These are phyloP conservation scores for Andrena dorsata DNA, from an alignment of 2,888 invertebrate genomes.

Conservation along the genomic window DNA sequence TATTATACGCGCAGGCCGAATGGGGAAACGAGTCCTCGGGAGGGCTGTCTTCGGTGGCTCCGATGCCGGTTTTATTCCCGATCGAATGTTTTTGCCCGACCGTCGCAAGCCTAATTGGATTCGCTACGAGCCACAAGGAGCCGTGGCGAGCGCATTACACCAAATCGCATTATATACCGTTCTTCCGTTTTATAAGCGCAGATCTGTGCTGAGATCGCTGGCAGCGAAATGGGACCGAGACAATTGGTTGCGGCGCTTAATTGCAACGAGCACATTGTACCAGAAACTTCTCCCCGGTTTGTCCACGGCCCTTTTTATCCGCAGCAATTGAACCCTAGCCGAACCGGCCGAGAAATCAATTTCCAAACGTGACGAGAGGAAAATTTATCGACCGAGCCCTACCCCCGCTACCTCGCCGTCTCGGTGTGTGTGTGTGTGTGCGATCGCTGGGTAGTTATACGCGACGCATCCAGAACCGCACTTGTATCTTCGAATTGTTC, in stretches of 20 bases:
- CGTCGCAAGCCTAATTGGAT: conserved; percentile 79
- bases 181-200: conserved; percentile 36
- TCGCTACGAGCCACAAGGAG: conserved; percentile 65
- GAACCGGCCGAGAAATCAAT: conserved; percentile 4
- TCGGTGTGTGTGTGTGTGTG: neutral
- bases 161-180: conserved; percentile 50
- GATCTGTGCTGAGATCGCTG: conserved; percentile 5
- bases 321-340: neutral
- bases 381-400: conserved; percentile 2
- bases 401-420: neutral
- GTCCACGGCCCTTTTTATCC: conserved; percentile 1
- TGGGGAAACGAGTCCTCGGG: conserved; percentile 60
- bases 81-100: conserved; percentile 79
- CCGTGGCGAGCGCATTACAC: conserved; percentile 52
- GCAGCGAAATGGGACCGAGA: conserved; percentile 8
- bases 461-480: neutral
- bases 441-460: neutral
- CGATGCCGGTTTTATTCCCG: conserved; percentile 75
- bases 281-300: neutral
- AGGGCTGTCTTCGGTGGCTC: conserved; percentile 39
- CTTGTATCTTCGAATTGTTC: neutral
- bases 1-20: conserved; percentile 54
- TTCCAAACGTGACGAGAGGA: conserved; percentile 1
- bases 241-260: conserved; percentile 25
- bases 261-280: conserved; percentile 29